Conservation (phyloP, 2,797 vertebrate species). For the Cryptoprocta ferox region DNA sequence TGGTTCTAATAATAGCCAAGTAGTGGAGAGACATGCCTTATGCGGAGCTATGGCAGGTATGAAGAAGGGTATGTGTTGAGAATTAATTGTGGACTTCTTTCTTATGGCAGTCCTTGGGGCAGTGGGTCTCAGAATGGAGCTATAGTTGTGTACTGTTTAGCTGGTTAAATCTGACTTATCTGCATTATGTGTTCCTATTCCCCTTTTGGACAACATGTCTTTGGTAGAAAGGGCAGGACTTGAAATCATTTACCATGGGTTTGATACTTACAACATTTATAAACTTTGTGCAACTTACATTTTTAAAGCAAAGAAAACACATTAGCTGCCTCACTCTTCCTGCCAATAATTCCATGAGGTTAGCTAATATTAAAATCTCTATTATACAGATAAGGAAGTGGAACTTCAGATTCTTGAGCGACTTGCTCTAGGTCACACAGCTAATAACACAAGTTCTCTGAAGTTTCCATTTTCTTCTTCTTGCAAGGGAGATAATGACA, state of each 20-base stretch:
- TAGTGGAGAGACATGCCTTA: background rate
- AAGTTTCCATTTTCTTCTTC: background rate
- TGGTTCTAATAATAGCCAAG: constrained; percentile 52
- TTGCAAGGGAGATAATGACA: background rate
- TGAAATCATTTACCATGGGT: background rate
- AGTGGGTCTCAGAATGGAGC: background rate
- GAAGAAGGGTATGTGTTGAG: background rate
- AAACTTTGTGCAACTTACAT: background rate
- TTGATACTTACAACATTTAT: background rate
- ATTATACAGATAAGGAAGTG: background rate
- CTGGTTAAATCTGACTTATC: background rate
- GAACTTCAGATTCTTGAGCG: background rate
- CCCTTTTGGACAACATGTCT: background rate
- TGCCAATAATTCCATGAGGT: background rate
- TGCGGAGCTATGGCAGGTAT: background rate
- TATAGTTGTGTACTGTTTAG: background rate
- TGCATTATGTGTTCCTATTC: background rate
- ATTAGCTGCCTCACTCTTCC: background rate
- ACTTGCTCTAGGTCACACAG: background rate
- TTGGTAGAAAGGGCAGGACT: background rate
- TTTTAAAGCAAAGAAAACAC: background rate
- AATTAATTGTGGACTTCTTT: background rate
- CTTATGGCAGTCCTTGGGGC: background rate
- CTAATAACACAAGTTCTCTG: background rate
- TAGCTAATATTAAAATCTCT: background rate